Evolutionary conservation across 2,797 vertebrate genomes (phyloP).

Genomic region (Choloepus didactylus): DNA sequence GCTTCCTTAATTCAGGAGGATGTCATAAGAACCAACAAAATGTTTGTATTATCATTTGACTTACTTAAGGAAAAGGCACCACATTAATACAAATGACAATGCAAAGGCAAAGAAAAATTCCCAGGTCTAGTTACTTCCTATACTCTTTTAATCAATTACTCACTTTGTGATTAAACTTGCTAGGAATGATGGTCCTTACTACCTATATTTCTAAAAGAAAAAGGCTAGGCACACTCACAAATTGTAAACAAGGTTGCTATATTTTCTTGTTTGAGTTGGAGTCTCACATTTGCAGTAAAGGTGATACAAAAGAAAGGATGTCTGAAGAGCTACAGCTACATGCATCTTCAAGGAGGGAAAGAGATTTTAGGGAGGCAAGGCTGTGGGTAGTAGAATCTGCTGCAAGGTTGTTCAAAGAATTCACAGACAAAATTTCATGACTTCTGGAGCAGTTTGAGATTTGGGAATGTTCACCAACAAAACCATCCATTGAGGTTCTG

Average conservation of each 20-base stretch:
- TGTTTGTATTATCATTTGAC: neutral
- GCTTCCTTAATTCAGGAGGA: neutral
- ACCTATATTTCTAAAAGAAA: neutral
- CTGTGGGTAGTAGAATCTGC: conserved; percentile 91
- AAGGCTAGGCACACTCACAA: neutral
- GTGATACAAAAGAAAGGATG: conserved; percentile 94
- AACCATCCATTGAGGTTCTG: conserved; percentile 90
- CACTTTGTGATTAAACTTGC: neutral
- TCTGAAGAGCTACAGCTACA: conserved; percentile 88
- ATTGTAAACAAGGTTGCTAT: conserved; percentile 94
- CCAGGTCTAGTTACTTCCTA: neutral
- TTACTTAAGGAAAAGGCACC: neutral
- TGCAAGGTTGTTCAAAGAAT: conserved; percentile 85
- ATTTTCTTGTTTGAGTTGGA: conserved; percentile 94
- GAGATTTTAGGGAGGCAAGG: conserved; percentile 92
- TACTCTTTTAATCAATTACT: neutral
- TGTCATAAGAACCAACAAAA: neutral
- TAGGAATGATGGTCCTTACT: neutral
- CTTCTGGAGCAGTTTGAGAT: conserved; percentile 88
- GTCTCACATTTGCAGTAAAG: conserved; percentile 94
- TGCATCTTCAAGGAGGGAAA: conserved; percentile 93
- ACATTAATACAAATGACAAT: neutral
- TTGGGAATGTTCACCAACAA: conserved; percentile 91
- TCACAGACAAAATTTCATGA: conserved; percentile 71
- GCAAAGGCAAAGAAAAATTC: neutral